These are phyloP conservation scores for Oscheius onirici DNA, from an alignment of 2,888 invertebrate species.

Conservation along the genomic window DNA sequence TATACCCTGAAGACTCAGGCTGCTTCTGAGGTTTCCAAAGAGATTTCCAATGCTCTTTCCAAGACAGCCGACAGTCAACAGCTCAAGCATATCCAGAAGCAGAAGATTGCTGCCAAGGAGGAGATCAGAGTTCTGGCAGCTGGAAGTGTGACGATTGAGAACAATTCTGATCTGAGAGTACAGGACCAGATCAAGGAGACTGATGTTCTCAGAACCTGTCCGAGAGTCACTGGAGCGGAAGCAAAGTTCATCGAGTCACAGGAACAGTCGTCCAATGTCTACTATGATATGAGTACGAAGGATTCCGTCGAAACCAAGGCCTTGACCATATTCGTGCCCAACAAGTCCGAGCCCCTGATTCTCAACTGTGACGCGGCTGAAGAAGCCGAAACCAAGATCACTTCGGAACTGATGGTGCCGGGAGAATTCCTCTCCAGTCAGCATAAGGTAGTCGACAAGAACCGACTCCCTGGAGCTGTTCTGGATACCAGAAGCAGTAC, in stretches of 20 bases:
- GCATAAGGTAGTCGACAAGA: slow-evolving; percentile 40
- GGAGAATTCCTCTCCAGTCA: slow-evolving; percentile 29
- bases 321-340: slow-evolving; percentile 38
- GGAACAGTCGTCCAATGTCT: slow-evolving; percentile 50
- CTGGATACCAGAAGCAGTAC: slow-evolving; percentile 45
- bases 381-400: slow-evolving; percentile 50
- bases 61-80: slow-evolving; percentile 36
- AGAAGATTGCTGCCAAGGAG: slow-evolving; percentile 33
- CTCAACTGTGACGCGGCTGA: slow-evolving; percentile 58
- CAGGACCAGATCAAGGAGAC: slow-evolving; percentile 18
- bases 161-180: slow-evolving; percentile 31
- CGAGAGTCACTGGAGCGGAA: not conserved
- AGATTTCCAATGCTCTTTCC: slow-evolving; percentile 23
- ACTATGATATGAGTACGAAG: slow-evolving; percentile 49
- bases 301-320: slow-evolving; percentile 39
- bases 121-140: slow-evolving; percentile 41
- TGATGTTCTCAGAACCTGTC: slow-evolving; percentile 14
- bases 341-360: slow-evolving; percentile 37
- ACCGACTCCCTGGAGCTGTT: slow-evolving; percentile 35
- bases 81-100: slow-evolving; percentile 42
- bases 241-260: slow-evolving; percentile 49
- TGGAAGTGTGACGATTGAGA: slow-evolving; percentile 38
- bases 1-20: slow-evolving; percentile 56
- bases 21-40: slow-evolving; percentile 46
- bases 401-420: slow-evolving; percentile 38